Evolutionary conservation across 1,140 invertebrate genomes (phyloP).

Genomic region (Brachionus sp.): DNA sequence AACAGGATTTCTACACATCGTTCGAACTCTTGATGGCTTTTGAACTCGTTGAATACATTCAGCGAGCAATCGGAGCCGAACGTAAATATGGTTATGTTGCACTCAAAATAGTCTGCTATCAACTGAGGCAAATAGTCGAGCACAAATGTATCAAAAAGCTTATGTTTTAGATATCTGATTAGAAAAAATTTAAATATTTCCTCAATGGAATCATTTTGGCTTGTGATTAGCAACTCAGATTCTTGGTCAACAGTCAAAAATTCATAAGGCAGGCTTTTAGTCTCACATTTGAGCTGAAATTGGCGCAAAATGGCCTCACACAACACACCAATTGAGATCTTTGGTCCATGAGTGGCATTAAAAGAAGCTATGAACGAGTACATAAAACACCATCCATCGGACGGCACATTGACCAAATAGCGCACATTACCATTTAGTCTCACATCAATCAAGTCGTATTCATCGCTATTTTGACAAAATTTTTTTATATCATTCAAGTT

Average conservation of each 20-base stretch:
- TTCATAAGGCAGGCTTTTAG: neutral
- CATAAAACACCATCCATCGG: constrained; percentile 40
- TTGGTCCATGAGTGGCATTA: neutral
- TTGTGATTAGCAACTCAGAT: neutral
- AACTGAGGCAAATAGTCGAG: constrained; percentile 17
- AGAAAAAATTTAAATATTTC: neutral
- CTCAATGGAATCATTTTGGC: neutral
- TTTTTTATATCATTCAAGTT: neutral
- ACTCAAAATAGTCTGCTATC: neutral
- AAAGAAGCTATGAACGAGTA: constrained; percentile 1
- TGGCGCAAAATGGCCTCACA: neutral
- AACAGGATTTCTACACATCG: neutral
- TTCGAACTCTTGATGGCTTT: neutral
- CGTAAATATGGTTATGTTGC: neutral
- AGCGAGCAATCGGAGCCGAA: neutral
- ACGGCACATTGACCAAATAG: neutral
- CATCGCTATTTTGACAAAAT: neutral
- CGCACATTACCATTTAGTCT: neutral
- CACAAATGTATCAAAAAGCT: neutral
- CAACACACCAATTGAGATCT: neutral
- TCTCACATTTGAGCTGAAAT: neutral
- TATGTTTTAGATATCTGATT: neutral
- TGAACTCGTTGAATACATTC: neutral
- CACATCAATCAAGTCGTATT: neutral
- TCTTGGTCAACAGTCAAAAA: neutral